These are phyloP conservation scores for Boloria selene DNA, from an alignment of 2,888 invertebrate species.

Conservation along the genomic window DNA sequence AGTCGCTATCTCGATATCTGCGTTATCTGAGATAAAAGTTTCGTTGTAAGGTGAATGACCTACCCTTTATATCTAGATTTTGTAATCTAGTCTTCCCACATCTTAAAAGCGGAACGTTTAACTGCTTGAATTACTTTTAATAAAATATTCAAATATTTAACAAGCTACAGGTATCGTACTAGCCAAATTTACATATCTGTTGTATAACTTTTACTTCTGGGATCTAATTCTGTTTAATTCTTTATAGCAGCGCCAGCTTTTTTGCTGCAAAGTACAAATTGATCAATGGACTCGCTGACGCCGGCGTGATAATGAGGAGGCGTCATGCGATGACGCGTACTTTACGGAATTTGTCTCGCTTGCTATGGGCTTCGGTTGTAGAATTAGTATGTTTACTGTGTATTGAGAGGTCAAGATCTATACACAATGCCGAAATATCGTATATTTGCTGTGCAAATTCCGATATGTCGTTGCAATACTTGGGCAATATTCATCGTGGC, in stretches of 20 bases:
- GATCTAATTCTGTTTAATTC: not conserved
- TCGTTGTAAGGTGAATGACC: slow-evolving; percentile 3
- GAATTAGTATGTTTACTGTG: slow-evolving; percentile 33
- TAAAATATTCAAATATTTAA: no score
- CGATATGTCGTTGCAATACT: not conserved
- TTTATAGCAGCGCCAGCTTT: slow-evolving; percentile 50
- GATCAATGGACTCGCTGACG: slow-evolving; percentile 62
- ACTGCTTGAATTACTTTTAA: no score
- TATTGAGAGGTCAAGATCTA: slow-evolving; percentile 10
- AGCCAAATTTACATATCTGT: no score
- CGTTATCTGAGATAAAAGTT: slow-evolving; percentile 2
- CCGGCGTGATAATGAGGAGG: slow-evolving; percentile 57
- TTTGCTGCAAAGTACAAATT: slow-evolving; percentile 50
- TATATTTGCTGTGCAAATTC: not conserved
- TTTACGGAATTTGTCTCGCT: slow-evolving; percentile 61
- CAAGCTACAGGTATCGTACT: no score
- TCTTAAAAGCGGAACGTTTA: not conserved
- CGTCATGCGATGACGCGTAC: slow-evolving; percentile 66
- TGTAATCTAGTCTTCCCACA: not conserved
- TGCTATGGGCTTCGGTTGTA: slow-evolving; percentile 25
- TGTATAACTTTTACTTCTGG: no score
- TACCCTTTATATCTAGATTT: not conserved
- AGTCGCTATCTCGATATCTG: slow-evolving; percentile 11
- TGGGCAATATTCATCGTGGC: no score
- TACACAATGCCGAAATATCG: slow-evolving; percentile 12